Evolutionary conservation across 2,797 vertebrate genomes (phyloP), one percentile per base, ranked within the genome.

Genomic region (Erpetoichthys calabaricus): DNA sequence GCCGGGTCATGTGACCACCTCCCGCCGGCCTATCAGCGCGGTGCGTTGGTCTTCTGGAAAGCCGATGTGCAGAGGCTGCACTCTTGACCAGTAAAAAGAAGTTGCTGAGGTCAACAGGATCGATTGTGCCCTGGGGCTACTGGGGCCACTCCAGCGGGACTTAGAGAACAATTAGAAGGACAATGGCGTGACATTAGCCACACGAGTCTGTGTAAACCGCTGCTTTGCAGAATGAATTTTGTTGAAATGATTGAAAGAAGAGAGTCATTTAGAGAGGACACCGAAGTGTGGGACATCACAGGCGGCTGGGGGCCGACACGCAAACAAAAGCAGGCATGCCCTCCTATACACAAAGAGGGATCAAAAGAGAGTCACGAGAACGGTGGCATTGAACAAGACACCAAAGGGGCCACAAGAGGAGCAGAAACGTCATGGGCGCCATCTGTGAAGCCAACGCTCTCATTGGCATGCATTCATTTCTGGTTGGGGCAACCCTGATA

Each of bases 61-160:
- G 70, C 73, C 78, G 80, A 82, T 86, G 76, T 86, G 84, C 85
- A 78, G 67, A 86, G 76, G 79, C 74, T 82, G 83, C 83, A 86
- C 67, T 81, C 79, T 79, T 74, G 71, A 63, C 56, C 6, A 59
- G 65, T 86, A 80, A 87, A 87, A 80, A 74, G 75, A 85, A 86
- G 78, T 72, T 86, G 85, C 85, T 86, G 85, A 86, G 77, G 73
- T 57, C n/a, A 65, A 75, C 82, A 81, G 63, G 82, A 86, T 84
- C 77, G 82, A 66, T 4, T 56, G 63, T 45, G 51, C 61, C 63
- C 60, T 62, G 56, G 8, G 53, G 53, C 53, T 54, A 42, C 42
- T 10, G 51, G 51, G 51, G 7, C 51, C 4, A 10, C 6, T 54
- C 10, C 7, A 8, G 41, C 42, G 53, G 9, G 41, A 53, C 53